These are phyloP conservation scores for Wiebesia pumilae DNA, from an alignment of 1,140 invertebrate species.

Conservation along the genomic window DNA sequence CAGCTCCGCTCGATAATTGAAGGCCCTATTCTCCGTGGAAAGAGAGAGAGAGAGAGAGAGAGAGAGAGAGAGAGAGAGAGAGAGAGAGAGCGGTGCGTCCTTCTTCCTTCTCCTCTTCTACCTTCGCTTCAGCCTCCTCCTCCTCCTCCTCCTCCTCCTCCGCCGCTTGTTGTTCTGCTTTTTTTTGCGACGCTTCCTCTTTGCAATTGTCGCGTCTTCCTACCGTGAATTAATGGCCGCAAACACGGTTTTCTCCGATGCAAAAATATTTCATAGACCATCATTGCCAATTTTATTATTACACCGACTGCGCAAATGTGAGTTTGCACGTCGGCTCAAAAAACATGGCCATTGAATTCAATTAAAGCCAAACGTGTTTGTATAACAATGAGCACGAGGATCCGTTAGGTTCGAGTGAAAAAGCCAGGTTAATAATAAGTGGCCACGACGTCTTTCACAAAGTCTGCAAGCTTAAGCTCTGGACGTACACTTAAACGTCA, in stretches of 20 bases:
- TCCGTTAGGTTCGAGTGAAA: too few species aligned
- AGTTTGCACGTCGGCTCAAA: neutral
- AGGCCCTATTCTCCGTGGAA: constrained; percentile 33
- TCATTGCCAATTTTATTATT: neutral
- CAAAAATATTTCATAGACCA: neutral
- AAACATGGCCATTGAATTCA: too few species aligned
- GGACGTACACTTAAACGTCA: too few species aligned
- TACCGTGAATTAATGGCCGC: neutral
- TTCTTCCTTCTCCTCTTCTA: neutral
- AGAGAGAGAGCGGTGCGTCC: neutral
- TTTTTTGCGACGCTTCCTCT: neutral
- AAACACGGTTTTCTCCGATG: neutral
- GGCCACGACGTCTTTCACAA: too few species aligned
- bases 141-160: neutral
- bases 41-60: neutral
- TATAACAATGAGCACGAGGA: too few species aligned
- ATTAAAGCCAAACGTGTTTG: neutral
- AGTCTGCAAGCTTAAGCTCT: too few species aligned
- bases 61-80: neutral
- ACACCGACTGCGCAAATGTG: neutral
- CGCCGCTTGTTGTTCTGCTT: neutral
- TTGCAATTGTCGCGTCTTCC: neutral
- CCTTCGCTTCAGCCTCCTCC: neutral
- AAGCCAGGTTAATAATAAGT: too few species aligned
- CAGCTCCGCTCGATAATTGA: constrained; percentile 27